A percentile compares a stretch with the other conserved stretches of the same genome.
phyloP scores from a whole-genome alignment of 2,113 vertebrate species.

The Mohoua ochrocephala region DNA sequence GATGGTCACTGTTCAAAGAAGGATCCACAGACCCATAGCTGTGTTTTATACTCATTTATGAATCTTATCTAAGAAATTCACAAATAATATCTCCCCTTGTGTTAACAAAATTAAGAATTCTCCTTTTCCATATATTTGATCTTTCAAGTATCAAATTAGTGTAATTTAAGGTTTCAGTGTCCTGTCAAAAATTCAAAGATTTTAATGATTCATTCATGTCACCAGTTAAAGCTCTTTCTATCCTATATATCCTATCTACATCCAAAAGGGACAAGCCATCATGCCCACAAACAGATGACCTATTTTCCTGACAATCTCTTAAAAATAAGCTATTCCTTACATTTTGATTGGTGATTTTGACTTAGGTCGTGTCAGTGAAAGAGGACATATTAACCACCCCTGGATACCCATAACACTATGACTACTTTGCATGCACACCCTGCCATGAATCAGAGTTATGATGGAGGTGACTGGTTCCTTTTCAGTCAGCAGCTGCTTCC shows the following conservation, averaged over 20 bases:
- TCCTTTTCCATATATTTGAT: neutral
- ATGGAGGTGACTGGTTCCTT: neutral
- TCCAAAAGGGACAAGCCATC: neutral
- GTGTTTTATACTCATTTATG: neutral
- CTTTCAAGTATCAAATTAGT: neutral
- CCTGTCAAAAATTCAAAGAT: neutral
- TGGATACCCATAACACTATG: neutral
- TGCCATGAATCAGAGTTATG: neutral
- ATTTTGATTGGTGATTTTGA: neutral
- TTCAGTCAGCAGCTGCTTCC: neutral
- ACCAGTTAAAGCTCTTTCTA: neutral
- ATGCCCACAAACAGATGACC: neutral
- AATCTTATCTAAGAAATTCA: neutral
- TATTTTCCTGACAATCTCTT: neutral
- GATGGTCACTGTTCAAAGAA: neutral
- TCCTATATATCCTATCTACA: neutral
- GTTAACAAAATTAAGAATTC: neutral
- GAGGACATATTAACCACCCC: neutral
- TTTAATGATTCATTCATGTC: neutral
- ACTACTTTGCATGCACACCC: neutral
- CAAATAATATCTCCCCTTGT: neutral
- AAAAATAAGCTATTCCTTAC: neutral
- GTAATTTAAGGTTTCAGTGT: neutral
- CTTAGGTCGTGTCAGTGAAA: neutral
- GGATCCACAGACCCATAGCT: neutral